Evolutionary conservation across 35 echinoderm and acorn worm genomes (phyloP).

Genomic region (Nesometra sesokonis): DNA sequence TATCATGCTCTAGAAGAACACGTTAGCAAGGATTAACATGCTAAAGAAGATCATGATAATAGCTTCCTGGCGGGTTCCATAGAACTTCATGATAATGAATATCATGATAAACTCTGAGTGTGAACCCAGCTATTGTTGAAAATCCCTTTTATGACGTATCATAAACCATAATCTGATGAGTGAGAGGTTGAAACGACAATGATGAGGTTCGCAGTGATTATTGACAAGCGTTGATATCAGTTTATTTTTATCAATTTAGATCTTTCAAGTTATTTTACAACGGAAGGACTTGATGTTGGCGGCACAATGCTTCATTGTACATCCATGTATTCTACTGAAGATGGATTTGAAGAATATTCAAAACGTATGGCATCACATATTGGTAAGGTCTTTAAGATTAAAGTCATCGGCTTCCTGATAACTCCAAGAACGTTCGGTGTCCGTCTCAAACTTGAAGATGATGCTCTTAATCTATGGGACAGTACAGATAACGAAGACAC

Average conservation of each 20-base stretch:
- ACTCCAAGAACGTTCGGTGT: constrained; percentile 65
- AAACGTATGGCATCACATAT: background rate
- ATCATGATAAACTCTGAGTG: too few relatives aligned
- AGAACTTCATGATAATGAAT: too few relatives aligned
- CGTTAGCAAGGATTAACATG: too few relatives aligned
- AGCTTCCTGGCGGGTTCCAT: too few relatives aligned
- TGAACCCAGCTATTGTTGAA: too few relatives aligned
- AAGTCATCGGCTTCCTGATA: constrained; percentile 62
- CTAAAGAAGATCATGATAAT: too few relatives aligned
- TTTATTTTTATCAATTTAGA: constrained; percentile 27
- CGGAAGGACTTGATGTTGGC: constrained; percentile 27
- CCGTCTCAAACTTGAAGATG: constrained; percentile 44
- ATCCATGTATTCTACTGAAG: constrained; percentile 30
- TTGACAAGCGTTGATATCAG: background rate
- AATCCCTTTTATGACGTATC: too few relatives aligned
- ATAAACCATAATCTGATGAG: background rate
- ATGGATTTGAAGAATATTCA: constrained; percentile 1
- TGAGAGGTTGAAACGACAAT: background rate
- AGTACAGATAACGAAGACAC: background rate
- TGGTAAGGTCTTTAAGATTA: constrained; percentile 24
- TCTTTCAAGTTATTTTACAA: constrained; percentile 40
- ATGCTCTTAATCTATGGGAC: constrained; percentile 44
- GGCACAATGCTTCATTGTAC: constrained; percentile 66
- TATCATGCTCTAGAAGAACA: too few relatives aligned
- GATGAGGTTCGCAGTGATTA: background rate